Evolutionary conservation across 2,888 invertebrate genomes (phyloP).

Genomic region (Melieria omissa): DNA sequence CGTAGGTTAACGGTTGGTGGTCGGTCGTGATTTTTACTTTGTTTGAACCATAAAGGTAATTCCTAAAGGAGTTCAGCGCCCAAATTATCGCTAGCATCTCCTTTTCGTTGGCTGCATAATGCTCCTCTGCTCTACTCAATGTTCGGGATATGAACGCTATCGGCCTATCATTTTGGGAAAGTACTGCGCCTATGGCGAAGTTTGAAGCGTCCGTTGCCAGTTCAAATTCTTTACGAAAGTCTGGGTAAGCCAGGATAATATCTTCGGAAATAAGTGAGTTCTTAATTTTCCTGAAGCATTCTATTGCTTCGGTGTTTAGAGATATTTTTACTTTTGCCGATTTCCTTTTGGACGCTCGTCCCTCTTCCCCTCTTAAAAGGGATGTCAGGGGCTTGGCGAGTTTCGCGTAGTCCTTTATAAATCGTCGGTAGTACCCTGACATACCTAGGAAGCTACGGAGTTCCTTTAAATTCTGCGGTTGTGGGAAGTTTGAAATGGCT

Average conservation of each 20-base stretch:
- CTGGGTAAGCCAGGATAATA: constrained; percentile 18
- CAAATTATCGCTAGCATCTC: no score
- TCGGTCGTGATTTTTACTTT: constrained; percentile 28
- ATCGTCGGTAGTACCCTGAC: constrained; percentile 32
- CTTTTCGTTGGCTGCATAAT: no score
- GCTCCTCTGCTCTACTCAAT: no score
- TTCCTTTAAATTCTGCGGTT: constrained; percentile 37
- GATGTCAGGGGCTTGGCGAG: constrained; percentile 24
- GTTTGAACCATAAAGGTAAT: constrained; percentile 26
- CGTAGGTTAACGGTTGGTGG: no score
- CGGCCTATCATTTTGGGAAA: constrained; percentile 25
- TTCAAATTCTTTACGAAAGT: constrained; percentile 18
- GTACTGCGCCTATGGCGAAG: constrained; percentile 10
- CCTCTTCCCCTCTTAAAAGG: no score
- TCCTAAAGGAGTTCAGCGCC: constrained; percentile 18
- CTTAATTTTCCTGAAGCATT: constrained; percentile 26
- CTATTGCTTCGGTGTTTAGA: constrained; percentile 8
- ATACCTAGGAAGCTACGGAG: constrained; percentile 41
- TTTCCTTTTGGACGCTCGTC: no score
- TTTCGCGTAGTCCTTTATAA: constrained; percentile 29
- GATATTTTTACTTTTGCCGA: constrained; percentile 1
- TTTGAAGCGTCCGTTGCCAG: constrained; percentile 29
- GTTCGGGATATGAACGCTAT: no score
- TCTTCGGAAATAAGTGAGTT: constrained; percentile 21
- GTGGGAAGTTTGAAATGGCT: constrained; percentile 36